These are phyloP conservation scores for Gymnodraco acuticeps DNA, from an alignment of 2,797 vertebrate species.

Conservation along the genomic window DNA sequence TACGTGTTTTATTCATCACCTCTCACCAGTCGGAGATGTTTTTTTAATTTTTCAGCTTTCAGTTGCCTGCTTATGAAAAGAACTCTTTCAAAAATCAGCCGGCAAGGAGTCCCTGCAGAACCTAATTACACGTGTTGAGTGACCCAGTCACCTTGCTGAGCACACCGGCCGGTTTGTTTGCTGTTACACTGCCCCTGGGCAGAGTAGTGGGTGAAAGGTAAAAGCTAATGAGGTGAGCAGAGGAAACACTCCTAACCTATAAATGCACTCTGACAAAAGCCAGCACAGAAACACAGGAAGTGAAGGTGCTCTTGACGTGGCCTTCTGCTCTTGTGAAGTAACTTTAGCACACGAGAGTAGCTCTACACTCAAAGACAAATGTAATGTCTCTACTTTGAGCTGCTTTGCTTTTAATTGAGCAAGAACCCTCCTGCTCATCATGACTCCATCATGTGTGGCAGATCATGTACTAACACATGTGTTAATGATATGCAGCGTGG, in stretches of 20 bases:
- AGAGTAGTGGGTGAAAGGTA: constrained; percentile 72
- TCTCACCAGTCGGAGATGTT: constrained; percentile 28
- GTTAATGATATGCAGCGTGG: constrained; percentile 53
- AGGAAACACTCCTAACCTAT: constrained; percentile 65
- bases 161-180: constrained; percentile 33
- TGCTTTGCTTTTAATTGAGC: not conserved
- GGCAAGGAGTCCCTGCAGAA: constrained; percentile 28
- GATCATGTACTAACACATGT: not conserved
- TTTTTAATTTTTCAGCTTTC: not conserved
- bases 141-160: constrained; percentile 62
- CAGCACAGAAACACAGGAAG: constrained; percentile 51
- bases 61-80: constrained; percentile 20
- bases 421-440: constrained; percentile 11
- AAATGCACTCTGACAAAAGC: constrained; percentile 62
- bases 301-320: constrained; percentile 65
- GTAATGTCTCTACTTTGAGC: not conserved
- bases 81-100: constrained; percentile 23
- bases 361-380: not conserved
- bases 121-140: constrained; percentile 44
- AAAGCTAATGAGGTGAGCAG: constrained; percentile 63
- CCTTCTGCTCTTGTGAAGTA: constrained; percentile 42
- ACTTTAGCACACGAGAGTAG: constrained; percentile 6
- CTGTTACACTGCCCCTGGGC: constrained; percentile 33
- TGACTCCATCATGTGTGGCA: constrained; percentile 12
- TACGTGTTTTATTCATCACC: constrained; percentile 7